Evolutionary conservation across 2,797 vertebrate species (phyloP).

Genomic region (Botia almorhae): DNA sequence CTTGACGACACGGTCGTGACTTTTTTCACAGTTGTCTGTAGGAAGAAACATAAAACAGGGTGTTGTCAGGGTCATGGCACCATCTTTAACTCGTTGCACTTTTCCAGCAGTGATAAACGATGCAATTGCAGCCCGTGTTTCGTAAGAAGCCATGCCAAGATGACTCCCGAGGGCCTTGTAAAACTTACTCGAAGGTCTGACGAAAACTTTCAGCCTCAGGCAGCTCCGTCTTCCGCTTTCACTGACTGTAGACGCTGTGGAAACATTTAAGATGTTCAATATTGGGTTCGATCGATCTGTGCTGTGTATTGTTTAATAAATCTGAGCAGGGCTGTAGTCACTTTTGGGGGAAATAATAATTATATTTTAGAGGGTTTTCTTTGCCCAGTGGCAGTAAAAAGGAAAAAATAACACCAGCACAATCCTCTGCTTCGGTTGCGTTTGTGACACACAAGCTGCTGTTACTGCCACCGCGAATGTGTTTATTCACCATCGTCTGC

Average conservation of each 20-base stretch:
- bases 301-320: constrained; percentile 25
- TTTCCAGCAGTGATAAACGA: constrained; percentile 28
- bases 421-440: too few species aligned
- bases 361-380: neutral
- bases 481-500: neutral
- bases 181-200: constrained; percentile 94
- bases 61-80: constrained; percentile 34
- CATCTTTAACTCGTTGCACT: constrained; percentile 24
- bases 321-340: neutral
- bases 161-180: constrained; percentile 18
- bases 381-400: neutral
- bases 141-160: constrained; percentile 36
- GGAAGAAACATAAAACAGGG: constrained; percentile 81
- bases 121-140: constrained; percentile 18
- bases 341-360: neutral
- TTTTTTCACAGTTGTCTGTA: constrained; percentile 99
- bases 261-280: constrained; percentile 58
- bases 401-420: neutral
- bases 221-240: constrained; percentile 90
- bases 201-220: constrained; percentile 95
- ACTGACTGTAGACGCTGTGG: constrained; percentile 89
- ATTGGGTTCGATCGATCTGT: constrained; percentile 42
- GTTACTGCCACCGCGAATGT: neutral
- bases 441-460: too few species aligned
- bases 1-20: constrained; percentile 95